A percentile compares a stretch with the other conserved stretches of the same genome.
These are phyloP conservation scores for Siniperca scherzeri DNA, from an alignment of 2,797 vertebrate species.

Conservation along the genomic window DNA sequence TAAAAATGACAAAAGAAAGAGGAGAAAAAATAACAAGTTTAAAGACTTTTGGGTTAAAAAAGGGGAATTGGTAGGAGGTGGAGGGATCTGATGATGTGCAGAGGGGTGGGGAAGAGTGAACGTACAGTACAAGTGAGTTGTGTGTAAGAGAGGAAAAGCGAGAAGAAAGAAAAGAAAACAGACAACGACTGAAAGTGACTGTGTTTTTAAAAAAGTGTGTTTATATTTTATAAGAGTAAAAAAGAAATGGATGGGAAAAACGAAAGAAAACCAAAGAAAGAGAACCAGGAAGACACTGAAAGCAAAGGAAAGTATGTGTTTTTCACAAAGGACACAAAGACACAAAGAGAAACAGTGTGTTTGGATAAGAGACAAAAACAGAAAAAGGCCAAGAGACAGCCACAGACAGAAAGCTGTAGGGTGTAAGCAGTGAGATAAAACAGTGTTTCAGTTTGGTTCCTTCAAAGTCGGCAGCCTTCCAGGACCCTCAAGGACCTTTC, in stretches of 20 bases:
- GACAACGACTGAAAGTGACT: background rate
- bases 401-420: background rate
- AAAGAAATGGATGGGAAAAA: background rate
- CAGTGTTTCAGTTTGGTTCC: background rate
- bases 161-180: background rate
- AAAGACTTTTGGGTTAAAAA: slow-evolving; percentile 10
- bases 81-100: background rate
- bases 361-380: slow-evolving; percentile 21
- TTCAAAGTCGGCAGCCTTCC: slow-evolving; percentile 10
- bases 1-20: slow-evolving; percentile 42
- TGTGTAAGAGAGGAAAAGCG: background rate
- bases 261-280: background rate
- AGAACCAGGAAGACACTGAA: background rate
- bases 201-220: background rate
- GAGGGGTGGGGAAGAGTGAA: rapidly evolving
- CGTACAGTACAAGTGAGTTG: background rate
- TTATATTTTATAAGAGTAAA: too few species aligned
- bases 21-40: slow-evolving; percentile 18
- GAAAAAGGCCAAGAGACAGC: background rate
- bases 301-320: background rate
- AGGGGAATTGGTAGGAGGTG: background rate
- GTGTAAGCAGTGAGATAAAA: slow-evolving; percentile 4
- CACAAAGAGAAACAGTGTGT: background rate
- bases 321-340: background rate
- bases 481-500: slow-evolving; percentile 34